phyloP scores from a whole-genome alignment of 2,888 invertebrate species.

The Yponomeuta cagnagella region DNA sequence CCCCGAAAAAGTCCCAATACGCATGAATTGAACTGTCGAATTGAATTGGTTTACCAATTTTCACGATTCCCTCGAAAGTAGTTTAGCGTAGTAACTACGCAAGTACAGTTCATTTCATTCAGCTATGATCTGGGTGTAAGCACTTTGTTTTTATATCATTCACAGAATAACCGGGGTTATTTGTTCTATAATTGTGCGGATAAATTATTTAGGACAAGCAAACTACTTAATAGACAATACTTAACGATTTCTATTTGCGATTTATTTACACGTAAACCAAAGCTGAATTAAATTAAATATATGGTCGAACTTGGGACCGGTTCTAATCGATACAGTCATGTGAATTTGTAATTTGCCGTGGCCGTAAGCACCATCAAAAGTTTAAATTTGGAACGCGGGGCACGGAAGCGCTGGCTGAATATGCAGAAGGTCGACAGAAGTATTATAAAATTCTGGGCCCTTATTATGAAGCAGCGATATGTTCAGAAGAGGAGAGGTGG shows the following conservation, averaged over 20 bases:
- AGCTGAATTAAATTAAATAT: neutral
- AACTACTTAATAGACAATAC: no score
- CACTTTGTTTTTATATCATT: no score
- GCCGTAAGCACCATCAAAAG: slow-evolving; percentile 64
- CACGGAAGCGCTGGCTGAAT: neutral
- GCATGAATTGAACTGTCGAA: neutral
- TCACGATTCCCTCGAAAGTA: neutral
- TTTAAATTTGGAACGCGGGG: slow-evolving; percentile 63
- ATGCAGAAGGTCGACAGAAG: neutral
- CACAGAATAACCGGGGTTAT: no score
- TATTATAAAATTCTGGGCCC: no score
- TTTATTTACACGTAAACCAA: no score
- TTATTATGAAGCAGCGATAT: no score
- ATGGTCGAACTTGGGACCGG: neutral
- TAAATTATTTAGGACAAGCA: no score
- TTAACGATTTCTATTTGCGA: no score
- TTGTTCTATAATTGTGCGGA: no score
- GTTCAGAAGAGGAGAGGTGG: no score
- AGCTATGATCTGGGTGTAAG: no score
- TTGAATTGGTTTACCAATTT: neutral
- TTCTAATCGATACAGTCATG: slow-evolving; percentile 10
- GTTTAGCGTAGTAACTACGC: neutral
- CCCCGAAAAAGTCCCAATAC: neutral
- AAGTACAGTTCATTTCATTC: no score
- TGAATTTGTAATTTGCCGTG: slow-evolving; percentile 23